Conservation (phyloP, 2,888 invertebrate genomes). For the Axea sp. region DNA sequence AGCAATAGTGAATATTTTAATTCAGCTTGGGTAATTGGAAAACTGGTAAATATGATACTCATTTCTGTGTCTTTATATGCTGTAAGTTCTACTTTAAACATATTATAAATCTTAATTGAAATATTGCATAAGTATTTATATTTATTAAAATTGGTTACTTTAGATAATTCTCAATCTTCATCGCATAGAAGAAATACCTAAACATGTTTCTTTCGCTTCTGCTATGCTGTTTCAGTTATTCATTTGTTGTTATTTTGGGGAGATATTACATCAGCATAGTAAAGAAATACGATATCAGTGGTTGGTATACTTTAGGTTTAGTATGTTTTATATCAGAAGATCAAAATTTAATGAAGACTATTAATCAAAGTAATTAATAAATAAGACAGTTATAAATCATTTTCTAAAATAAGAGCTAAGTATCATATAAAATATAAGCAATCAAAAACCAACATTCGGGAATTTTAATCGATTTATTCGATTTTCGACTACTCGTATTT, state of each 20-base stretch:
- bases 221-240: constrained; percentile 43
- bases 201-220: constrained; percentile 30
- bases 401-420: too few relatives aligned
- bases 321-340: too few relatives aligned
- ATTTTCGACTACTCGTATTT: too few relatives aligned
- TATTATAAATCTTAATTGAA: background rate
- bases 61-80: constrained; percentile 26
- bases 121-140: background rate
- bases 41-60: constrained; percentile 31
- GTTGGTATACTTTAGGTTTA: constrained; percentile 5
- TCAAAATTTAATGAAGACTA: too few relatives aligned
- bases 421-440: too few relatives aligned
- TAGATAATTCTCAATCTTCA: constrained; percentile 34
- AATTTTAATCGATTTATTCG: too few relatives aligned
- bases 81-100: constrained; percentile 14
- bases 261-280: constrained; percentile 13
- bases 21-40: constrained; percentile 16
- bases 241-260: constrained; percentile 32
- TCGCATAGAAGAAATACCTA: constrained; percentile 31
- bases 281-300: background rate
- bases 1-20: background rate
- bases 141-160: background rate
- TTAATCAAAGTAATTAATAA: background rate
- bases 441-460: too few relatives aligned
- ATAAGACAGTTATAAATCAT: too few relatives aligned